Evolutionary conservation across 2,888 invertebrate genomes (phyloP), one percentile per base, ranked within the genome.

Genomic region (Flexamia atlantica): DNA sequence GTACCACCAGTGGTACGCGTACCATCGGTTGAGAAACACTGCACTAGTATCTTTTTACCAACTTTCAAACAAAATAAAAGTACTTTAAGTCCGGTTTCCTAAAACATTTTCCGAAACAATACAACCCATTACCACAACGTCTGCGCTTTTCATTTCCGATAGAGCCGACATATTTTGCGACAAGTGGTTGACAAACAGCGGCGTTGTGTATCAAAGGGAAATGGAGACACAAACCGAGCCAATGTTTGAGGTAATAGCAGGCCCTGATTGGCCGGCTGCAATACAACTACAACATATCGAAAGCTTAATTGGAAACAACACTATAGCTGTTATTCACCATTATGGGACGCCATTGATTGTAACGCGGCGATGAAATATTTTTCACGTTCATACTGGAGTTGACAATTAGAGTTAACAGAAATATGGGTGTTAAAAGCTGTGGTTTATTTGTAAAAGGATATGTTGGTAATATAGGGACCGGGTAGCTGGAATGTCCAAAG

Each of bases 141-240:
- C 10, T 53, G 53, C 14, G 28, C 64, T 1, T 2, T 1, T 1
- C 20, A 30, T 64, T 57, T 30, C 12, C 30, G 12, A 28, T 28
- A 14, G 28, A 14, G 12, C 30, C 30, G 25, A 28, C 25, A 17
- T 28, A 28, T 28, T 64, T 30, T 14, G 30, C 17, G 14, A 28
- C 64, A 64, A 64, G 14, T 64, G 28, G 64, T 64, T 17, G 64
- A 64, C 17, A 64, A 25, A 64, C 28, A 30, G 64, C 14, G 28
- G 64, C 17, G 12, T 64, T 64, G 64, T 64, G 64, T 64, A 30
- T 64, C 64, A 64, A 64, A 64, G 64, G 57, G 64, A 64, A 53
- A 64, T 64, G 25, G 64, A 14, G 64, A 64, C 20, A 64, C 20
- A 28, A 23, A 14, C 30, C 28, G 64, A 64, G 14, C 64, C 30